Evolutionary conservation across 2,797 vertebrate genomes (phyloP).

Genomic region (Sarcophilus harrisii): DNA sequence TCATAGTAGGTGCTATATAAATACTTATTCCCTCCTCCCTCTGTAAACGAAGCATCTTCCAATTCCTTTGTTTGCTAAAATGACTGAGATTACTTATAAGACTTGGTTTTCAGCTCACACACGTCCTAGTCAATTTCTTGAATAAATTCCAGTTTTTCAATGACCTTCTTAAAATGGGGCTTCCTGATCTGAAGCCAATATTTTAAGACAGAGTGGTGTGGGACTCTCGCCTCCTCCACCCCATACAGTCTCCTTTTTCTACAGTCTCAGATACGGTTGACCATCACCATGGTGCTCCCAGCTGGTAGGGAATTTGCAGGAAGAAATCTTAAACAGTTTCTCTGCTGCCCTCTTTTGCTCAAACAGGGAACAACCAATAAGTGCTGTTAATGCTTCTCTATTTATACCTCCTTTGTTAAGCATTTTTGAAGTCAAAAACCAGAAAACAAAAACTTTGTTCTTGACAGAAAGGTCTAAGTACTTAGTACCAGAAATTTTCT

Average conservation of each 20-base stretch:
- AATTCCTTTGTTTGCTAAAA: neutral
- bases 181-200: neutral
- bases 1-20: neutral
- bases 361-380: neutral
- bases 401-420: neutral
- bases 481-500: neutral
- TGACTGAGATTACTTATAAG: neutral
- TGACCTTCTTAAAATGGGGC: neutral
- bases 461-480: neutral
- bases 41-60: neutral
- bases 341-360: too few relatives aligned
- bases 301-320: neutral
- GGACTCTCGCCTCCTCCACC: neutral
- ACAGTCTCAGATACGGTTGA: neutral
- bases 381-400: neutral
- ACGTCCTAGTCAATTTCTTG: neutral
- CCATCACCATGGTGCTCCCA: neutral
- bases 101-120: neutral
- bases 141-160: neutral
- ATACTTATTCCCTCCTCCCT: neutral
- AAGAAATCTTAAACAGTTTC: neutral
- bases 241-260: neutral
- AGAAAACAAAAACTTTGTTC: neutral
- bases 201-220: neutral
- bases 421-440: neutral